Evolutionary conservation across 2,113 vertebrate genomes (phyloP), one percentile per base, ranked within the genome.

Genomic region (Chaetops frenatus): DNA sequence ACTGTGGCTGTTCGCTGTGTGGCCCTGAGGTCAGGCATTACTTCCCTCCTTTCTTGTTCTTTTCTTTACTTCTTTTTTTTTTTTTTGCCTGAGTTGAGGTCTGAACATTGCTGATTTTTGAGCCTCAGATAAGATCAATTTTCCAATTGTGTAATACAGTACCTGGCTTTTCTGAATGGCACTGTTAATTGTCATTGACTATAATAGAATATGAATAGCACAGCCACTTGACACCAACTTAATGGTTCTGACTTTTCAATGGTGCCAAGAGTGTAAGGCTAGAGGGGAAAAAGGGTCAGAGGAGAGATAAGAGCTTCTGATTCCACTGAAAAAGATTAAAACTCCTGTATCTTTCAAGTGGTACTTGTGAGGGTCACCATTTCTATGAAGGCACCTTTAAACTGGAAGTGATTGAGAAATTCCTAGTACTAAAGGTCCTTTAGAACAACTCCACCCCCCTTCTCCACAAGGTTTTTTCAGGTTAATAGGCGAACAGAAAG

Each of bases 101-200:
- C 86, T 80, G 93, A 84, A 60, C 67, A 21, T 54, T 64, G 74
- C 56, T 86, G 91, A 71, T 94, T 95, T 90, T 94, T 85, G 85
- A 94, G 82, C 70, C 65, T 85, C 85, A 80, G 96, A 97, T 97
- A 96, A 97, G 93, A 97, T 97, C 98, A 97, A 96, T 97, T 92
- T 96, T 97, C 94, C 95, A 88, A 90, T 93, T 97, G 93, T 96
- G 94, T 94, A 95, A 97, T 96, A 97, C 96, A 97, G 97, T 97
- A 97, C 96, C 97, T 98, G 97, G 98, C 98, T 98, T 98, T 98
- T 97, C 97, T 98, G 98, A 98, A 98, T 98, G 98, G 97, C 96
- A 95, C 95, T 97, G 97, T 98, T 98, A 98, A 98, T 98, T 98
- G 98, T 98, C 98, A 98, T 98, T 98, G 98, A 98, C 98, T 98